phyloP scores from a whole-genome alignment of 2,888 invertebrate genomes.

The Tipula vernalis region DNA sequence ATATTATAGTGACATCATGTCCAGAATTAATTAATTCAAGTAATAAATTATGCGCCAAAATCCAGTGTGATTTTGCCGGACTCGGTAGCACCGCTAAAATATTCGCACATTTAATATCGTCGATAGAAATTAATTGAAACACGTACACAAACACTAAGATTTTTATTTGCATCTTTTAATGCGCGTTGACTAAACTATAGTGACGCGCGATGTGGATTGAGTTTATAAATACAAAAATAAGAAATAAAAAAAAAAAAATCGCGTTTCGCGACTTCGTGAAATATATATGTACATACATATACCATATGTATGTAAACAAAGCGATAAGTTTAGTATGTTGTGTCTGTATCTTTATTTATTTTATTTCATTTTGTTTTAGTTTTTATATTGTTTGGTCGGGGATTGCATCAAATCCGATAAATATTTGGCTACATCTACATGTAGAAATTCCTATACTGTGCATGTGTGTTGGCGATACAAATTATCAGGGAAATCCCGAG shows the following conservation, averaged over 20 bases:
- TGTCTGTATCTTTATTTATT: neutral
- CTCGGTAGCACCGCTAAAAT: constrained; percentile 6
- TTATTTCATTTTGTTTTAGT: neutral
- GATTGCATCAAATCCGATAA: neutral
- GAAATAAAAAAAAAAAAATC: too few species aligned
- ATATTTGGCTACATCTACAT: neutral
- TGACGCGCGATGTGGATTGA: neutral
- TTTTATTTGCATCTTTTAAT: neutral
- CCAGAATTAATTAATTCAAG: constrained; percentile 28
- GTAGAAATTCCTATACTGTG: neutral
- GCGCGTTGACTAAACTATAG: neutral
- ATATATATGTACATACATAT: too few species aligned
- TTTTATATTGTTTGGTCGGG: neutral
- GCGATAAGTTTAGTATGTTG: neutral
- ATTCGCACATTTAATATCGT: neutral
- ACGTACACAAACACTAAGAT: neutral
- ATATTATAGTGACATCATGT: constrained; percentile 30
- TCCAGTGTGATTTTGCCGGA: constrained; percentile 21
- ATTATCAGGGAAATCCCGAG: too few species aligned
- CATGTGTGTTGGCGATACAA: neutral
- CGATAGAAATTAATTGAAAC: neutral
- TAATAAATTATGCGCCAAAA: constrained; percentile 28
- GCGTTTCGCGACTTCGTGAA: too few species aligned
- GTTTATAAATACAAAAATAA: too few species aligned
- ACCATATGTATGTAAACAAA: too few species aligned